A percentile compares a stretch with the other conserved stretches of the same genome.
Evolutionary conservation across 2,888 invertebrate species (phyloP).

Genomic region (Idaea straminata): DNA sequence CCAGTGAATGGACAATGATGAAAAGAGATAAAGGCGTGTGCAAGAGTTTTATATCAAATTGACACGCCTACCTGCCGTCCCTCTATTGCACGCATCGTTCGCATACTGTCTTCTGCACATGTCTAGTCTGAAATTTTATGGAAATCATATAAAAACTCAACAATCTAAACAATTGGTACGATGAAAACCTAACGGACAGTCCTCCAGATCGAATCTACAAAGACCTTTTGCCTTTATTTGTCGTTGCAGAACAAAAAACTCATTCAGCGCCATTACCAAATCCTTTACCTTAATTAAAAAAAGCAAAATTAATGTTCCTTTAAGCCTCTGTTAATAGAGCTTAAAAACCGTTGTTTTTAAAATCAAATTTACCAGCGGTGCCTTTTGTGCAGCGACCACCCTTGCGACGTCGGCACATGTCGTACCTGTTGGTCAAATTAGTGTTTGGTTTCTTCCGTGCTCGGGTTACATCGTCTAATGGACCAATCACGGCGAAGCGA

Average conservation of each 20-base stretch:
- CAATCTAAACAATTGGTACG: background rate
- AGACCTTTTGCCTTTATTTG: background rate
- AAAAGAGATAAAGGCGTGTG: constrained; percentile 64
- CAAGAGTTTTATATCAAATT: constrained; percentile 43
- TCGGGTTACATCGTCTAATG: background rate
- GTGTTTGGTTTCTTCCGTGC: constrained; percentile 51
- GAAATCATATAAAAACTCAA: constrained; percentile 75
- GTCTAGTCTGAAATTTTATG: constrained; percentile 94
- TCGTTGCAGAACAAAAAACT: constrained; percentile 30
- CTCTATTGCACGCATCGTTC: constrained; percentile 97
- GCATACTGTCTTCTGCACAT: constrained; percentile 98
- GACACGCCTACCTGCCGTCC: constrained; percentile 95
- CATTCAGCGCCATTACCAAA: constrained; percentile 79
- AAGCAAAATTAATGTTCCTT: constrained; percentile 68
- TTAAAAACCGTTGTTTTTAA: constrained; percentile 57
- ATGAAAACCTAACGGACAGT: background rate
- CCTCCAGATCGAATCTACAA: no score
- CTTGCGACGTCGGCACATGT: constrained; percentile 98
- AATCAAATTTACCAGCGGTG: constrained; percentile 93
- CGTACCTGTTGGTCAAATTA: constrained; percentile 89
- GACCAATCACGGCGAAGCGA: background rate
- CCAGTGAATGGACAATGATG: constrained; percentile 62
- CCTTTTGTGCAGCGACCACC: constrained; percentile 98
- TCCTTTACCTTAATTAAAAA: constrained; percentile 68
- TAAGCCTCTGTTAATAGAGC: constrained; percentile 74